A percentile compares a stretch with the other conserved stretches of the same genome.
Conservation (phyloP, 2,888 invertebrate genomes). For the Cynaeus angustus region DNA sequence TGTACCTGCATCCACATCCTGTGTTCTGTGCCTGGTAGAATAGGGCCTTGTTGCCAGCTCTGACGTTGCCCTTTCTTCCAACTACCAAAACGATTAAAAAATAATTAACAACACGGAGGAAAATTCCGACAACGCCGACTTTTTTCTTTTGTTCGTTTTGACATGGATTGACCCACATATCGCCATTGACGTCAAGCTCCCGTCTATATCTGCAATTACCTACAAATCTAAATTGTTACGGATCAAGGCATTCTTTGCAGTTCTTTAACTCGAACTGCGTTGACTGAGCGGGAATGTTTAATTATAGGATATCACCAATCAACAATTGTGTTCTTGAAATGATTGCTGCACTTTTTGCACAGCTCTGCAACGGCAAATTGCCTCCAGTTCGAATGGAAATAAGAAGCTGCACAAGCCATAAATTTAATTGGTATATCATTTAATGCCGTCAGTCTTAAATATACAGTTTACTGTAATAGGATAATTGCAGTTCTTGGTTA, state of each 20-base stretch:
- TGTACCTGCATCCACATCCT: constrained; percentile 71
- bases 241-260: constrained; percentile 20
- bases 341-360: constrained; percentile 38
- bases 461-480: constrained; percentile 53
- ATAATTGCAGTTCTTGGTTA: constrained; percentile 52
- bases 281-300: constrained; percentile 24
- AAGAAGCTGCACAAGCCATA: constrained; percentile 57
- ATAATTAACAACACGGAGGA: constrained; percentile 39
- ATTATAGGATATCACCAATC: constrained; percentile 38
- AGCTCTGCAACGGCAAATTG: constrained; percentile 27
- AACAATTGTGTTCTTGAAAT: constrained; percentile 32
- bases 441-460: constrained; percentile 54
- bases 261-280: constrained; percentile 10
- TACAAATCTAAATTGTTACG: constrained; percentile 28
- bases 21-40: constrained; percentile 55
- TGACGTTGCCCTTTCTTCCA: constrained; percentile 37
- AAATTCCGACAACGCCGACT: constrained; percentile 30
- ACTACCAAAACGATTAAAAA: constrained; percentile 35
- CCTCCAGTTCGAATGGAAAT: constrained; percentile 55
- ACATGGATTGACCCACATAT: constrained; percentile 30
- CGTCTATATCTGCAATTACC: constrained; percentile 30
- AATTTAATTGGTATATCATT: constrained; percentile 60
- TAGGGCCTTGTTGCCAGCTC: constrained; percentile 44
- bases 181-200: constrained; percentile 30
- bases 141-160: constrained; percentile 25